Percentiles rank a stretch among this genome's conserved stretches.
Conservation (phyloP, 1,140 invertebrate genomes). For the Anadara kagoshimensis region DNA sequence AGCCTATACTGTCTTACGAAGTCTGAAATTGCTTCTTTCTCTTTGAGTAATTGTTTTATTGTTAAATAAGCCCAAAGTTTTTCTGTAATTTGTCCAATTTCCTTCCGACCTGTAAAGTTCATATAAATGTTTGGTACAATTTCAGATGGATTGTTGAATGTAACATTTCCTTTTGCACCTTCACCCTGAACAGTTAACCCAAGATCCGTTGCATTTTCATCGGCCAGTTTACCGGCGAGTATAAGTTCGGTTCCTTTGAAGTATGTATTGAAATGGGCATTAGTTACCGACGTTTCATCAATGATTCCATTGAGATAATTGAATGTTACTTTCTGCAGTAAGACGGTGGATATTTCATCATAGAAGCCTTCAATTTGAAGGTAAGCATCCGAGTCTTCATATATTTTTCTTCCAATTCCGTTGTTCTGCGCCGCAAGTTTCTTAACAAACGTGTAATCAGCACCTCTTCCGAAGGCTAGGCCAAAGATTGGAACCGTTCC, state of each 20-base stretch:
- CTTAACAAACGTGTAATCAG: slow-evolving; percentile 81
- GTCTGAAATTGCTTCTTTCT: slow-evolving; percentile 35
- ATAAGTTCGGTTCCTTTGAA: slow-evolving; percentile 59
- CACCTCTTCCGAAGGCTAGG: slow-evolving; percentile 82
- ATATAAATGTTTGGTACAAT: slow-evolving; percentile 5
- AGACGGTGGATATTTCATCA: slow-evolving; percentile 45
- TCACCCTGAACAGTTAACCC: slow-evolving; percentile 28
- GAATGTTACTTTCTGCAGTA: slow-evolving; percentile 47
- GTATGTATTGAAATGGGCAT: slow-evolving; percentile 37
- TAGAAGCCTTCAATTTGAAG: slow-evolving; percentile 83
- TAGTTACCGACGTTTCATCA: slow-evolving; percentile 31
- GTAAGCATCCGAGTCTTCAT: slow-evolving; percentile 82
- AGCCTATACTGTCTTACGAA: slow-evolving; percentile 32
- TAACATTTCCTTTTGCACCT: slow-evolving; percentile 29
- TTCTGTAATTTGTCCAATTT: slow-evolving; percentile 74
- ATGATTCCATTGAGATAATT: slow-evolving; percentile 38
- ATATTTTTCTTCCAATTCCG: slow-evolving; percentile 83
- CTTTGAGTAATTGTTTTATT: slow-evolving; percentile 80
- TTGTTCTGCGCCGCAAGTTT: slow-evolving; percentile 80
- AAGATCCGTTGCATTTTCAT: slow-evolving; percentile 44
- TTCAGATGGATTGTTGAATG: slow-evolving; percentile 76
- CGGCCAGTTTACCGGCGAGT: slow-evolving; percentile 48
- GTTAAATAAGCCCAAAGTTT: slow-evolving; percentile 83
- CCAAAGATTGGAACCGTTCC: slow-evolving; percentile 76
- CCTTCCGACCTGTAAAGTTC: slow-evolving; percentile 32